phyloP scores from a whole-genome alignment of 1,140 invertebrate genomes.

The Drosophila kohkoa region DNA sequence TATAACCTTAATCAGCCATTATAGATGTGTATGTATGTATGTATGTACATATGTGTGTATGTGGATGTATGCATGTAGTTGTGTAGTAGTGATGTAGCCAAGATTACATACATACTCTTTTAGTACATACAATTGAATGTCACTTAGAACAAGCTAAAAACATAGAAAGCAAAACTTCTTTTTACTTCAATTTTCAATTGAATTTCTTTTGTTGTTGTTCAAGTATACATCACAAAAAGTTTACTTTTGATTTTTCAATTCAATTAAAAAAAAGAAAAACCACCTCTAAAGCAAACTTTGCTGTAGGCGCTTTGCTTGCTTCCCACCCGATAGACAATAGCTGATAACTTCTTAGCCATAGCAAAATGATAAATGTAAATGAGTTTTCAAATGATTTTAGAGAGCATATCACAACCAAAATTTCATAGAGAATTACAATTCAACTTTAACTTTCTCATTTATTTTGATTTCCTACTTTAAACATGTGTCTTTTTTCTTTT shows the following conservation, averaged over 20 bases:
- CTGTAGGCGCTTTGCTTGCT: neutral
- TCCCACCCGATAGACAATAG: conserved; percentile 9
- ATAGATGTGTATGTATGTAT: conserved; percentile 2
- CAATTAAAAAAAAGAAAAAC: no score
- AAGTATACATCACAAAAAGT: no score
- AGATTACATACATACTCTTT: neutral
- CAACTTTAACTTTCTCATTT: conserved; percentile 19
- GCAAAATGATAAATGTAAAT: neutral
- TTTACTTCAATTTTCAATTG: no score
- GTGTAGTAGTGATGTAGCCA: conserved; percentile 35
- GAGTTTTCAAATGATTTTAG: neutral
- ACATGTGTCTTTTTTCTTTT: neutral
- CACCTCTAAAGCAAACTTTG: no score
- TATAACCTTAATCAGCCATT: neutral
- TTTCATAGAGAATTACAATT: conserved; percentile 27
- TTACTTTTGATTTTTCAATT: no score
- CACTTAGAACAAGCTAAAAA: neutral
- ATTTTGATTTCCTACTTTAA: neutral
- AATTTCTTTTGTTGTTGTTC: no score
- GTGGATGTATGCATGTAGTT: conserved; percentile 29
- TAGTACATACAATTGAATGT: neutral
- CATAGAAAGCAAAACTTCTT: no score
- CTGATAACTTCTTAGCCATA: neutral
- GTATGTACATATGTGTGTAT: conserved; percentile 1
- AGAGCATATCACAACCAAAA: conserved; percentile 6